Evolutionary conservation across 1,140 invertebrate genomes (phyloP).

Genomic region (Lepidostoma basale): DNA sequence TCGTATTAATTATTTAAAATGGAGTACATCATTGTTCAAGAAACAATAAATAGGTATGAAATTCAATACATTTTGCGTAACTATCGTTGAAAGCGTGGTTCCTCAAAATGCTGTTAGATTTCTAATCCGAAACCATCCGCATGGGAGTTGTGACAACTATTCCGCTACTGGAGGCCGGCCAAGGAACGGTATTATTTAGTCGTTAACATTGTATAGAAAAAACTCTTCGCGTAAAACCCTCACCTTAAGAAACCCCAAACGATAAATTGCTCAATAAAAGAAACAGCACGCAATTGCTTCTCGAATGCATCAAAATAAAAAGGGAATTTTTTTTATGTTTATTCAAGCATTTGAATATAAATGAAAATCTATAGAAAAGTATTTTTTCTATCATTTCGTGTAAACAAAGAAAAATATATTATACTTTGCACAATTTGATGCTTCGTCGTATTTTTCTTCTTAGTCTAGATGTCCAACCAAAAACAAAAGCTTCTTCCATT

Average conservation of each 20-base stretch:
- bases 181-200: conserved; percentile 44
- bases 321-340: no score
- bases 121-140: not conserved
- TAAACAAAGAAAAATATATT: not conserved
- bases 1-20: no score
- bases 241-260: not conserved
- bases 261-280: conserved; percentile 36
- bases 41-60: no score
- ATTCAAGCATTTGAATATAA: no score
- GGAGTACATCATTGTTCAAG: no score
- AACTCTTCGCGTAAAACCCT: conserved; percentile 6
- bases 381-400: not conserved
- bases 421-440: not conserved
- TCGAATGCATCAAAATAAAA: no score
- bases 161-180: conserved; percentile 28
- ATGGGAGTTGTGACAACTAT: not conserved
- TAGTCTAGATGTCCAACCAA: not conserved
- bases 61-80: not conserved
- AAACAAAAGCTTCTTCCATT: no score
- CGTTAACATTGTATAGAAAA: conserved; percentile 38
- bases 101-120: not conserved
- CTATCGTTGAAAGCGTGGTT: not conserved
- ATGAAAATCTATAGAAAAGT: not conserved
- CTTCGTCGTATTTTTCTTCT: not conserved
- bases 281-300: not conserved